Conservation (phyloP, 2,113 vertebrate species). For the Protomyctophum bolini region DNA sequence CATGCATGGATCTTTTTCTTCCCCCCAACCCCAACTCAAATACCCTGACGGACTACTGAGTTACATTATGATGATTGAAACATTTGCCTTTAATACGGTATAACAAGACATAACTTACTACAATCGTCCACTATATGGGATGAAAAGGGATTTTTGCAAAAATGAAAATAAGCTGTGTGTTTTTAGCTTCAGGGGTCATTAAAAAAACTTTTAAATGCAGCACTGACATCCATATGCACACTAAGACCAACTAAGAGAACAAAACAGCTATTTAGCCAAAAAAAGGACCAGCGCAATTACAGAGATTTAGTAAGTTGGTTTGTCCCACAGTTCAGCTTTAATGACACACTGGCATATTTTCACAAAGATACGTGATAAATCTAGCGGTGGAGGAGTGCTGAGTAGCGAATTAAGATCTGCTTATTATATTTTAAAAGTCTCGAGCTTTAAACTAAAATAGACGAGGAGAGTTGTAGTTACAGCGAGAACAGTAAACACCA, state of each 20-base stretch:
- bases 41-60: constrained; percentile 19
- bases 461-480: constrained; percentile 37
- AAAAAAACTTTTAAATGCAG: constrained; percentile 8
- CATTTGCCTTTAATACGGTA: constrained; percentile 3
- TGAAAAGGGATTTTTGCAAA: constrained; percentile 7
- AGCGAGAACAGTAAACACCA: background rate
- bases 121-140: constrained; percentile 8
- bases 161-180: background rate
- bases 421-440: constrained; percentile 49
- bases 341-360: constrained; percentile 58
- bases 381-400: constrained; percentile 39
- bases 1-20: constrained; percentile 5
- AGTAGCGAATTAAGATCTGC: constrained; percentile 32
- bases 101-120: constrained; percentile 4
- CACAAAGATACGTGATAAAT: constrained; percentile 46
- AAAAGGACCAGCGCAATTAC: constrained; percentile 47
- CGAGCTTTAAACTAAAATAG: constrained; percentile 41
- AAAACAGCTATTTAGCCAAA: constrained; percentile 41
- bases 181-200: constrained; percentile 11
- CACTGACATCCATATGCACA: constrained; percentile 42
- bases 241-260: constrained; percentile 39
- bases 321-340: constrained; percentile 53
- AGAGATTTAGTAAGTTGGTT: constrained; percentile 61
- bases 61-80: constrained; percentile 27
- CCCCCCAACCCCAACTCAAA: constrained; percentile 20